These are phyloP conservation scores for Aphrocallistes beatrix DNA, from an alignment of 37 sponge, comb jelly and placozoan genomes.

Conservation along the genomic window DNA sequence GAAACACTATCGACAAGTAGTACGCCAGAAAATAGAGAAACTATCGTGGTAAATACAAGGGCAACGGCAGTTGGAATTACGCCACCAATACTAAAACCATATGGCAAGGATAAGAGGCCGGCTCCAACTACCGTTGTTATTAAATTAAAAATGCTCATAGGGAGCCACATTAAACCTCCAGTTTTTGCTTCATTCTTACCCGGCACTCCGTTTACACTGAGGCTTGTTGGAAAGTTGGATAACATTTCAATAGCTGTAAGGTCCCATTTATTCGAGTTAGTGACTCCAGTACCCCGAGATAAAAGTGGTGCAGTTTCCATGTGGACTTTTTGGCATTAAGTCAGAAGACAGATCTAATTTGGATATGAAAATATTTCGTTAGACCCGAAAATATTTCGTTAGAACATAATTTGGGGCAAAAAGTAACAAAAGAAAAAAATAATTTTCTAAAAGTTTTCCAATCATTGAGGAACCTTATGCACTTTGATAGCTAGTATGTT, in stretches of 20 bases:
- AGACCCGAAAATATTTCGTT: too few species aligned
- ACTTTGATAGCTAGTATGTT: too few species aligned
- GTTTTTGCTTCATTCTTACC: not conserved
- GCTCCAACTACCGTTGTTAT: constrained; percentile 66
- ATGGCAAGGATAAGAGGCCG: constrained; percentile 61
- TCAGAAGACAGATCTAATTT: too few species aligned
- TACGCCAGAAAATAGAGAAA: not conserved
- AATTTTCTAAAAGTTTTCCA: too few species aligned
- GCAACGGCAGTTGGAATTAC: constrained; percentile 28
- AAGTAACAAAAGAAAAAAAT: too few species aligned
- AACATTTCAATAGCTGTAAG: not conserved
- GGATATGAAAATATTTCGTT: too few species aligned
- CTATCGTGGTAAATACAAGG: constrained; percentile 43
- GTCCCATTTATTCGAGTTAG: not conserved
- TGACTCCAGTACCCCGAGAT: too few species aligned
- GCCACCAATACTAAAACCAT: constrained; percentile 52
- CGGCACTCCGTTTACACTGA: not conserved
- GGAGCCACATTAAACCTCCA: not conserved
- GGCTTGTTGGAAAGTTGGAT: not conserved
- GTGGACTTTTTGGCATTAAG: too few species aligned
- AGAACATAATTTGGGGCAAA: too few species aligned
- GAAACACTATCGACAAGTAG: constrained; percentile 14
- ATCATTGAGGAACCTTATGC: too few species aligned
- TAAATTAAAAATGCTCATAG: constrained; percentile 36
- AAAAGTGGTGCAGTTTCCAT: too few species aligned